Conservation (phyloP, 2,888 invertebrate genomes). For the Nomada ferruginata region DNA sequence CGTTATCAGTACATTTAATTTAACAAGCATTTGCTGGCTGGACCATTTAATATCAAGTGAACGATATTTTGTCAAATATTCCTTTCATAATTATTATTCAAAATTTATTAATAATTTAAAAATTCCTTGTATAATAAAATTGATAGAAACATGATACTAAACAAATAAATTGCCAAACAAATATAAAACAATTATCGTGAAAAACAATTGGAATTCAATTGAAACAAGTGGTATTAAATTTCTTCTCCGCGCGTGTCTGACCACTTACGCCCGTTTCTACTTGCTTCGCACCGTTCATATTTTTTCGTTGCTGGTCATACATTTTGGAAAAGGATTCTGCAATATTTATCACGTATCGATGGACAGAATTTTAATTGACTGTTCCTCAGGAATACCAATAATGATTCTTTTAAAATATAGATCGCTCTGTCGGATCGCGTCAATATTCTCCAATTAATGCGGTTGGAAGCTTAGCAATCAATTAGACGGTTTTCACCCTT, state of each 20-base stretch:
- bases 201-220: background rate
- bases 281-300: background rate
- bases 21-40: background rate
- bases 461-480: background rate
- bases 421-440: background rate
- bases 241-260: background rate
- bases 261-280: background rate
- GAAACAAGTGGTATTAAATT: background rate
- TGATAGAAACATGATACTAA: too few relatives aligned
- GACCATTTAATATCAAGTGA: background rate
- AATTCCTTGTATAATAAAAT: too few relatives aligned
- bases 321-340: background rate
- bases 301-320: background rate
- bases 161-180: background rate
- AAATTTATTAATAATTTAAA: too few relatives aligned
- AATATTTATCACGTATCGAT: background rate
- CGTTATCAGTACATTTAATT: background rate
- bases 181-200: background rate
- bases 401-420: background rate
- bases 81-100: too few relatives aligned
- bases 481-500: background rate
- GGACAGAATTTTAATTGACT: conserved; percentile 8
- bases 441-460: conserved; percentile 20
- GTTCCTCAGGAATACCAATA: background rate
- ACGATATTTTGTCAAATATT: too few relatives aligned